Conservation (phyloP, 1,140 invertebrate species). For the Aphis craccivora region DNA sequence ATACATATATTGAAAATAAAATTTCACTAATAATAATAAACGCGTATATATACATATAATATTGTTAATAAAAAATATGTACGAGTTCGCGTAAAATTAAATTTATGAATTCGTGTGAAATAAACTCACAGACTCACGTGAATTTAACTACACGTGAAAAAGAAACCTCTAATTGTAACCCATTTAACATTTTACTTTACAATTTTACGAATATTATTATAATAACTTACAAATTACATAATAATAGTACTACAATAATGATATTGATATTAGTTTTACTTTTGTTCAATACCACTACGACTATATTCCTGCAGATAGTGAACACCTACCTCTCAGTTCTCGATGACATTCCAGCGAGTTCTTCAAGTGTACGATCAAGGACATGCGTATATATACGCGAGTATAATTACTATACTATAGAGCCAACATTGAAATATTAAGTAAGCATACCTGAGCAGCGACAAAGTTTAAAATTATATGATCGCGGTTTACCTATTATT, state of each 20-base stretch:
- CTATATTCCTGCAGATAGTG: background rate
- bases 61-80: too few relatives aligned
- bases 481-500: background rate
- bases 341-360: background rate
- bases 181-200: background rate
- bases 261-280: background rate
- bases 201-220: background rate
- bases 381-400: background rate
- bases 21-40: too few relatives aligned
- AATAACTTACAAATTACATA: background rate
- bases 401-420: constrained; percentile 23
- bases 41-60: too few relatives aligned
- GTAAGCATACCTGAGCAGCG: background rate
- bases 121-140: too few relatives aligned
- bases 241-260: background rate
- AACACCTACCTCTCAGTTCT: background rate
- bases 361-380: constrained; percentile 47
- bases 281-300: background rate
- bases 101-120: too few relatives aligned
- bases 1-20: too few relatives aligned
- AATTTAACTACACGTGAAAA: too few relatives aligned
- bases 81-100: too few relatives aligned
- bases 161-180: too few relatives aligned
- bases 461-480: background rate
- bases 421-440: background rate